A percentile compares a stretch with the other conserved stretches of the same genome.
phyloP scores from a whole-genome alignment of 2,797 vertebrate genomes.

The Gallinago nigripennis region DNA sequence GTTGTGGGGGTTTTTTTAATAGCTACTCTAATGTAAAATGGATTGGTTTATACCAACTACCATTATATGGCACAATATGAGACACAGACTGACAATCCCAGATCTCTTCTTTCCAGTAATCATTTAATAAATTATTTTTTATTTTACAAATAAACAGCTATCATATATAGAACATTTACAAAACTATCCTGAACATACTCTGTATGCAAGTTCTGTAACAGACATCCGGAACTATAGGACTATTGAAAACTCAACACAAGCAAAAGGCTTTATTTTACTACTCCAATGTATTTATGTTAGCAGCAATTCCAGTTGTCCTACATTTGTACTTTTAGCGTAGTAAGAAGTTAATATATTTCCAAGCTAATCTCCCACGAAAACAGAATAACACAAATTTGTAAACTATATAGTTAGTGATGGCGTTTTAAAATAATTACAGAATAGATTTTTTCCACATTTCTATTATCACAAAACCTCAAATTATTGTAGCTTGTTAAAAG shows the following conservation, averaged over 20 bases:
- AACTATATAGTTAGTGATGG: rapidly evolving
- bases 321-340: neutral
- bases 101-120: neutral
- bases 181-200: neutral
- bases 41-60: neutral
- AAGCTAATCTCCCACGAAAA: neutral
- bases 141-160: neutral
- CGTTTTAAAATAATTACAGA: neutral
- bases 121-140: too few species aligned
- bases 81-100: neutral
- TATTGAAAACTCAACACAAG: neutral
- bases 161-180: neutral
- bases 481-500: neutral
- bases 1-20: neutral
- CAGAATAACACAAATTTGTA: neutral
- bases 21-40: neutral
- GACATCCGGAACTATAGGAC: neutral
- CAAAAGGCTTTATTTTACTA: neutral
- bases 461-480: neutral
- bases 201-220: neutral
- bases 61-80: neutral
- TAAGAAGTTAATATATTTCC: neutral
- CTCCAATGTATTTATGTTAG: neutral
- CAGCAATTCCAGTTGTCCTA: neutral
- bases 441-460: neutral